A percentile compares a stretch with the other conserved stretches of the same genome.
Evolutionary conservation across 2,797 vertebrate genomes (phyloP).

Genomic region (Chrosomus eos): DNA sequence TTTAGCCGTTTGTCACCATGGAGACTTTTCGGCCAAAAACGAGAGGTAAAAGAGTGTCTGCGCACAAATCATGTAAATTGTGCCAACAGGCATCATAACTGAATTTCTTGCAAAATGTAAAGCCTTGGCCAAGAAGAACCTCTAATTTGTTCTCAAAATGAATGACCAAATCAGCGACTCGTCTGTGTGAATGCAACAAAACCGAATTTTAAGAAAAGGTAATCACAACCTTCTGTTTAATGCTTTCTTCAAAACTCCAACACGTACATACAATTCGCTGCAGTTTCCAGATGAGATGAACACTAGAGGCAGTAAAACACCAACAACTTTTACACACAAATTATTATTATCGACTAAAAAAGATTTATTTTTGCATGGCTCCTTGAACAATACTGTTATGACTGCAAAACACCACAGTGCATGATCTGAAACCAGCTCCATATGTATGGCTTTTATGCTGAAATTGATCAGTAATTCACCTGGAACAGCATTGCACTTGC

Average conservation of each 20-base stretch:
- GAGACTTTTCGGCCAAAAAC: conserved; percentile 11
- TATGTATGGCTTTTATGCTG: not conserved
- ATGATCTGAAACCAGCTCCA: not conserved
- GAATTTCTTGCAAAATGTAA: conserved; percentile 26
- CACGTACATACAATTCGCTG: not conserved
- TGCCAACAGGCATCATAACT: not conserved
- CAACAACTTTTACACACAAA: not conserved
- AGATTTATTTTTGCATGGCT: not conserved
- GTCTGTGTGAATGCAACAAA: not conserved
- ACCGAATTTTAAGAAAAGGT: not conserved
- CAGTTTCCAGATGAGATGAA: not conserved
- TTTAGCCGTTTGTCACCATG: conserved; percentile 24
- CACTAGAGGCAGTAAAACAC: not conserved
- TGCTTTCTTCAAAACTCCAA: not conserved
- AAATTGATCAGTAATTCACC: too few species aligned
- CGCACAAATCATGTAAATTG: conserved; percentile 32
- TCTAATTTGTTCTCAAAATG: not conserved
- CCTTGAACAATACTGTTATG: not conserved
- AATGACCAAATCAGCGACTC: not conserved
- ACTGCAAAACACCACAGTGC: not conserved
- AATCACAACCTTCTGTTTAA: not conserved
- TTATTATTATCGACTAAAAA: not conserved
- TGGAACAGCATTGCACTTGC: too few species aligned
- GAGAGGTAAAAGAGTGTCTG: conserved; percentile 1
- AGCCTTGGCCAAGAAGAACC: not conserved